A percentile compares a stretch with the other conserved stretches of the same genome.
Conservation (phyloP, 2,113 vertebrate genomes). For the Amphilophus citrinellus region DNA sequence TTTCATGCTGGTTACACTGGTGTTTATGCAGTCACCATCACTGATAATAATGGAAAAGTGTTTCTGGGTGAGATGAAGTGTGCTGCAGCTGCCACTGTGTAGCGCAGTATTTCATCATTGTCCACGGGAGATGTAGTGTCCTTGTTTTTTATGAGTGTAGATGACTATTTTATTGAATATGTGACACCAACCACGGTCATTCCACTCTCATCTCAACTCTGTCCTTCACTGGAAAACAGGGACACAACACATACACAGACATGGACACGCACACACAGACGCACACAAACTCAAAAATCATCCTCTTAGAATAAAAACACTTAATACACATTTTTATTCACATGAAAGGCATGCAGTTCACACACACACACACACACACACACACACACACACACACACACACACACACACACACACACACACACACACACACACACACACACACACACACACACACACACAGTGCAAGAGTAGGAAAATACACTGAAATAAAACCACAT, state of each 20-base stretch:
- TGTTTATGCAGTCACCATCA: slow-evolving; percentile 7
- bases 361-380: not conserved
- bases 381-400: not conserved
- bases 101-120: slow-evolving; percentile 50
- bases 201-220: slow-evolving; percentile 55
- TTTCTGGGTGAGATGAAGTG: not conserved
- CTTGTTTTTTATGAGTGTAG: slow-evolving; percentile 66
- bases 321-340: not conserved
- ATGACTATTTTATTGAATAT: slow-evolving; percentile 72
- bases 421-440: not conserved
- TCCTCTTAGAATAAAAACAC: not conserved
- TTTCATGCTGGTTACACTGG: not conserved
- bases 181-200: slow-evolving; percentile 63
- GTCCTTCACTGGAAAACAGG: slow-evolving; percentile 62
- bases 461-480: not conserved
- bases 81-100: slow-evolving; percentile 22
- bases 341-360: not conserved
- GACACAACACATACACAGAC: not conserved
- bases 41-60: not conserved
- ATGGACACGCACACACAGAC: slow-evolving; percentile 1
- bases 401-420: not conserved
- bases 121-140: slow-evolving; percentile 54
- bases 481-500: not conserved
- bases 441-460: not conserved
- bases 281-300: not conserved